phyloP scores from a whole-genome alignment of 1,140 invertebrate species.

The Eueides isabella region DNA sequence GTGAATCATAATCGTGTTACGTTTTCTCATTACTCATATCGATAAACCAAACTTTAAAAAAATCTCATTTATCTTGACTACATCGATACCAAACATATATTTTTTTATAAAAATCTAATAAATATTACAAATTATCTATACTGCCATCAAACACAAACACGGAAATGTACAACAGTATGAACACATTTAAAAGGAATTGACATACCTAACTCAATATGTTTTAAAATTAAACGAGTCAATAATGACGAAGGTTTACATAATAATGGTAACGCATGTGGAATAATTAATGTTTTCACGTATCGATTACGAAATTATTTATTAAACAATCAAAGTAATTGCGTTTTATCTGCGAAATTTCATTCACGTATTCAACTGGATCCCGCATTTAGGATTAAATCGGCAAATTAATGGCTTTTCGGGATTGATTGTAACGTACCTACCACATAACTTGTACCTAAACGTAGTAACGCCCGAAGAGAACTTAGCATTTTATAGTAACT shows the following conservation, averaged over 20 bases:
- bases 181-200: not conserved
- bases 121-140: not conserved
- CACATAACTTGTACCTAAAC: not conserved
- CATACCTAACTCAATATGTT: not conserved
- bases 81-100: not conserved
- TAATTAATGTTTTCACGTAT: conserved; percentile 20
- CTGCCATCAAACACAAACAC: not conserved
- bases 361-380: conserved; percentile 42
- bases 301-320: conserved; percentile 22
- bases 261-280: conserved; percentile 6
- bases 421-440: conserved; percentile 33
- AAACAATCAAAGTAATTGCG: conserved; percentile 25
- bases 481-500: not conserved
- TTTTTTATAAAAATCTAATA: not conserved
- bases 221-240: not conserved
- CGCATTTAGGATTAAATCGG: conserved; percentile 40
- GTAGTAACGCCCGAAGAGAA: not conserved
- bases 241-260: conserved; percentile 4
- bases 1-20: no score
- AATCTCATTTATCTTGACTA: no score
- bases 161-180: not conserved
- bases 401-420: conserved; percentile 38
- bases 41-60: no score
- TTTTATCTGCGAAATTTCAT: conserved; percentile 22
- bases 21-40: no score